Conservation (phyloP, 1,140 invertebrate species). For the Scaptomyza graminum region DNA sequence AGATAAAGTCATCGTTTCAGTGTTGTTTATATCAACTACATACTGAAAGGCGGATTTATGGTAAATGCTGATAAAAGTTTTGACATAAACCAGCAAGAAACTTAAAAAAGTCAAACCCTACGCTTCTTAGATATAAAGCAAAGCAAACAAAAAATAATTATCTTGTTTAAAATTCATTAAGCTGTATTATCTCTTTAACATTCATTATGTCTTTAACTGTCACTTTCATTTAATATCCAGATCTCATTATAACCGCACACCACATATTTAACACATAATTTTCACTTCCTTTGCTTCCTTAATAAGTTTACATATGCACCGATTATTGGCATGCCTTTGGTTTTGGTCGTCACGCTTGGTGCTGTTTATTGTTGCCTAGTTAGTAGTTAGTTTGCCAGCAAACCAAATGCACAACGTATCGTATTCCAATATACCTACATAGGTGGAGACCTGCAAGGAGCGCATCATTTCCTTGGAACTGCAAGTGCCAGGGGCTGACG, state of each 20-base stretch:
- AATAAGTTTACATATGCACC: constrained; percentile 39
- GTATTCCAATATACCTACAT: constrained; percentile 67
- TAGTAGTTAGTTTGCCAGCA: constrained; percentile 59
- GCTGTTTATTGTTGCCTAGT: constrained; percentile 51
- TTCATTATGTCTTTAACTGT: not conserved
- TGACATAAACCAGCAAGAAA: no score
- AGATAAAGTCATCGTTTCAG: no score
- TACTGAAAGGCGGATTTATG: no score
- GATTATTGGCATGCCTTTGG: constrained; percentile 40
- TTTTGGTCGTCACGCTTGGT: constrained; percentile 48
- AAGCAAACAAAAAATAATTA: no score
- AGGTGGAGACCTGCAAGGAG: constrained; percentile 94
- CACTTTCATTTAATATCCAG: not conserved
- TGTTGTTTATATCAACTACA: no score
- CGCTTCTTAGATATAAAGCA: no score
- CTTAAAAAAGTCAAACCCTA: no score
- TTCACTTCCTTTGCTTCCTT: constrained; percentile 20
- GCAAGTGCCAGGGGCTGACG: constrained; percentile 79
- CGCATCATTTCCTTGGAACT: constrained; percentile 94
- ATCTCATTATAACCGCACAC: not conserved
- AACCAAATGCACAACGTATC: constrained; percentile 72
- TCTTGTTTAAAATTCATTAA: no score
- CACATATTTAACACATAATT: not conserved
- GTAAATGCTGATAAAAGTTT: no score
- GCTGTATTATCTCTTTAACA: not conserved